Percentiles rank a stretch among this genome's conserved stretches.
Evolutionary conservation across 2,888 invertebrate species (phyloP).

Genomic region (Aquatica leii): DNA sequence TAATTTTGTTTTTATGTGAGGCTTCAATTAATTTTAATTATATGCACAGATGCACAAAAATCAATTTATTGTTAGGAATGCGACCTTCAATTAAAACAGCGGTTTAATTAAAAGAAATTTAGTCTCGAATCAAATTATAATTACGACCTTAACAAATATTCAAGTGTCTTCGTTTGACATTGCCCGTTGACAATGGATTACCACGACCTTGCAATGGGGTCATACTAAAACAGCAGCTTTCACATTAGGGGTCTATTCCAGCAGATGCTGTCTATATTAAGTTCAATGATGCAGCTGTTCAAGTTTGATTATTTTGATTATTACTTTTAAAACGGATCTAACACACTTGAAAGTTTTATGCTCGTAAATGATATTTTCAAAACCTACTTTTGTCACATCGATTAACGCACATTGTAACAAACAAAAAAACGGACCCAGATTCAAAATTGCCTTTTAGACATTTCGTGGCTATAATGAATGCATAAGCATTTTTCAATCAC

Average conservation of each 20-base stretch:
- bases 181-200: constrained; percentile 38
- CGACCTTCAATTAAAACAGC: neutral
- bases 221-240: constrained; percentile 31
- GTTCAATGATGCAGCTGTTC: constrained; percentile 29
- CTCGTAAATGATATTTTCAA: neutral
- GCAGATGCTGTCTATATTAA: constrained; percentile 37
- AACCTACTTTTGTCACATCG: neutral
- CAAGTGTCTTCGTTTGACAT: constrained; percentile 30
- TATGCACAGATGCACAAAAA: neutral
- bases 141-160: constrained; percentile 37
- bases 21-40: neutral
- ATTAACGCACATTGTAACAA: too few species aligned
- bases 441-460: too few species aligned
- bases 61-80: neutral
- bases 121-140: constrained; percentile 6
- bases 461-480: too few species aligned
- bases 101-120: neutral
- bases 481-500: too few species aligned
- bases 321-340: neutral
- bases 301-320: constrained; percentile 1
- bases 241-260: constrained; percentile 27
- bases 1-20: neutral
- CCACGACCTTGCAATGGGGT: constrained; percentile 32
- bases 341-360: neutral
- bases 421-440: too few species aligned